Conservation (phyloP, 2,888 invertebrate genomes). For the Chymomyza caudatula region DNA sequence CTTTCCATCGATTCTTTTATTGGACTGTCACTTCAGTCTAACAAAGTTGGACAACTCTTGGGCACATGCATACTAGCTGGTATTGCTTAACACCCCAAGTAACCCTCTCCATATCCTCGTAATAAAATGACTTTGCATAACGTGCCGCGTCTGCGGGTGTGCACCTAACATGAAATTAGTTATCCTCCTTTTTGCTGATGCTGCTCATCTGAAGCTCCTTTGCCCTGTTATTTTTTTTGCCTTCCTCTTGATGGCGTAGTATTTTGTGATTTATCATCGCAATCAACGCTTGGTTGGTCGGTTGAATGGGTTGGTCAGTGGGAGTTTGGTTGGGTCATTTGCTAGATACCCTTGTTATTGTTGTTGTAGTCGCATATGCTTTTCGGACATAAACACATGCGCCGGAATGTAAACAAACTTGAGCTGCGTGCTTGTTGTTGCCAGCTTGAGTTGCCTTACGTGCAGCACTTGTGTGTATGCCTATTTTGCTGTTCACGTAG, state of each 20-base stretch:
- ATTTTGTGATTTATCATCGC: conserved; percentile 53
- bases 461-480: not conserved
- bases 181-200: conserved; percentile 29
- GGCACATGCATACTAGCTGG: not conserved
- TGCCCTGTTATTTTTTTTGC: not conserved
- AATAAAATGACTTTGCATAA: conserved; percentile 6
- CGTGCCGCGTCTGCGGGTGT: conserved; percentile 33
- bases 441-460: not conserved
- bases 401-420: conserved; percentile 40
- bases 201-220: not conserved
- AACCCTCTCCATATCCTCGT: not conserved
- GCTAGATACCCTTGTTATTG: not conserved
- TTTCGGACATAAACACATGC: conserved; percentile 22
- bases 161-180: conserved; percentile 67
- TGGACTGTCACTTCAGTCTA: not conserved
- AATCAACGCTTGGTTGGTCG: conserved; percentile 27
- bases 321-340: not conserved
- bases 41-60: not conserved
- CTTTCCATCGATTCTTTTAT: not conserved
- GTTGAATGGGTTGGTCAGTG: not conserved
- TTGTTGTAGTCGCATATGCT: conserved; percentile 1
- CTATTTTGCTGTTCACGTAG: not conserved
- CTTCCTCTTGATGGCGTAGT: not conserved
- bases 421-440: not conserved
- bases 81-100: not conserved